A percentile compares a stretch with the other conserved stretches of the same genome.
These are phyloP conservation scores for Vanessa tameamea DNA, from an alignment of 1,140 invertebrate genomes.

Conservation along the genomic window DNA sequence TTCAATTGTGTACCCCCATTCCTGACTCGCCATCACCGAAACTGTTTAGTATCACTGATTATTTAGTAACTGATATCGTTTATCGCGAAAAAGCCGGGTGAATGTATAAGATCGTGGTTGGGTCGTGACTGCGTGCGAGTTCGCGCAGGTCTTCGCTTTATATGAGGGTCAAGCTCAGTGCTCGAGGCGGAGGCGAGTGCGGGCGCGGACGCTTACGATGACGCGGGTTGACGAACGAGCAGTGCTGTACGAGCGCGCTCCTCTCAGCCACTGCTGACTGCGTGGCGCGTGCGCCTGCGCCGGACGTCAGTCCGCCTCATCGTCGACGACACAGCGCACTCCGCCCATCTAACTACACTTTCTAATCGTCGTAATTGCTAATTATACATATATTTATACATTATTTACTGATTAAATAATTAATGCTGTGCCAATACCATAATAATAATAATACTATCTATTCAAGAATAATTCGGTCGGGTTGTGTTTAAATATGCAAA, in stretches of 20 bases:
- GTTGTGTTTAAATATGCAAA: neutral
- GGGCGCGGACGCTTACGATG: conserved; percentile 42
- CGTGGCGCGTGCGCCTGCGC: conserved; percentile 31
- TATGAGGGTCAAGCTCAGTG: conserved; percentile 52
- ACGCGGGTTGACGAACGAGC: conserved; percentile 31
- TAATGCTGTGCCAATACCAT: conserved; percentile 48
- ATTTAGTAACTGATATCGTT: conserved; percentile 35
- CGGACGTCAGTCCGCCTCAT: conserved; percentile 44
- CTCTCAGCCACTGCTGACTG: conserved; percentile 42
- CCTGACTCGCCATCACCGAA: conserved; percentile 63
- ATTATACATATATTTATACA: conserved; percentile 37
- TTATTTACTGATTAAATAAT: conserved; percentile 58
- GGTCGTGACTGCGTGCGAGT: conserved; percentile 71
- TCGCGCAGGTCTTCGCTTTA: conserved; percentile 60
- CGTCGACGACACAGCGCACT: conserved; percentile 34
- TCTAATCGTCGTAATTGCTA: conserved; percentile 65
- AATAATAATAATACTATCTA: neutral
- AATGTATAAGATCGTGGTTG: conserved; percentile 63
- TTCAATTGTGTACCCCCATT: conserved; percentile 78
- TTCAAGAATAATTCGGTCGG: neutral
- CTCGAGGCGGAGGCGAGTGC: conserved; percentile 48
- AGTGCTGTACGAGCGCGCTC: conserved; percentile 45
- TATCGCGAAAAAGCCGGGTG: conserved; percentile 59
- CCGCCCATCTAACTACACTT: conserved; percentile 64
- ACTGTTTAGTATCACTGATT: conserved; percentile 49